Conservation (phyloP, 2,797 vertebrate species). For the Melopsittacus undulatus region DNA sequence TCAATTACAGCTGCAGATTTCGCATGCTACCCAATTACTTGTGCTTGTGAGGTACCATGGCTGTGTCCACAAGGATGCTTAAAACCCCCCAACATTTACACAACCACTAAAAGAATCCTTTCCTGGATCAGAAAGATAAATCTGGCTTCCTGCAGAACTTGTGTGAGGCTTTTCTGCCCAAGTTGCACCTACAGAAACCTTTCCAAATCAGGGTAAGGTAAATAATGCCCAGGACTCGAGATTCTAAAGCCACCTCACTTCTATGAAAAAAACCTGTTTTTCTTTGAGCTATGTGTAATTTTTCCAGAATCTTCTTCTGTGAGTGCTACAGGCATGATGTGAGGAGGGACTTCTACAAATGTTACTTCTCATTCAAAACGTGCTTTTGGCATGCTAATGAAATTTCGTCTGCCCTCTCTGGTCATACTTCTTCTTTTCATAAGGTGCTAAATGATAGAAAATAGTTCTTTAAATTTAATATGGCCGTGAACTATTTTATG, state of each 20-base stretch:
- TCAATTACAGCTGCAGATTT: background rate
- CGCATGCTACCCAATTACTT: background rate
- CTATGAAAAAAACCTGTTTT: background rate
- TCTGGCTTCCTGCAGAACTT: conserved; percentile 45
- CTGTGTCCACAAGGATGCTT: background rate
- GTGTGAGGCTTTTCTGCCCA: conserved; percentile 36
- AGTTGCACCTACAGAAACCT: conserved; percentile 2
- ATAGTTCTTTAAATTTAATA: background rate
- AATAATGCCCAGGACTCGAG: background rate
- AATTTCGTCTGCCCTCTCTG: background rate
- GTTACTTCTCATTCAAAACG: background rate
- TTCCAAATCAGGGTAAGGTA: background rate
- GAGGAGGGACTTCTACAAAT: background rate
- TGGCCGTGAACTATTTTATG: background rate
- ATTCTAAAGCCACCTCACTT: background rate
- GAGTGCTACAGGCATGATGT: background rate
- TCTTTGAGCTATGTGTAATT: background rate
- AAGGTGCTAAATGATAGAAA: background rate
- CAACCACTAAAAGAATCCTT: background rate
- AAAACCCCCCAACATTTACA: background rate
- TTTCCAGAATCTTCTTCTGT: background rate
- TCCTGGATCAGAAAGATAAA: conserved; percentile 32
- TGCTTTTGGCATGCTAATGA: background rate
- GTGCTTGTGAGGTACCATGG: background rate
- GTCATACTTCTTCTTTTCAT: background rate